A percentile compares a stretch with the other conserved stretches of the same genome.
Conservation (phyloP, 2,797 vertebrate species). For the Poeciliopsis paucimaculata region DNA sequence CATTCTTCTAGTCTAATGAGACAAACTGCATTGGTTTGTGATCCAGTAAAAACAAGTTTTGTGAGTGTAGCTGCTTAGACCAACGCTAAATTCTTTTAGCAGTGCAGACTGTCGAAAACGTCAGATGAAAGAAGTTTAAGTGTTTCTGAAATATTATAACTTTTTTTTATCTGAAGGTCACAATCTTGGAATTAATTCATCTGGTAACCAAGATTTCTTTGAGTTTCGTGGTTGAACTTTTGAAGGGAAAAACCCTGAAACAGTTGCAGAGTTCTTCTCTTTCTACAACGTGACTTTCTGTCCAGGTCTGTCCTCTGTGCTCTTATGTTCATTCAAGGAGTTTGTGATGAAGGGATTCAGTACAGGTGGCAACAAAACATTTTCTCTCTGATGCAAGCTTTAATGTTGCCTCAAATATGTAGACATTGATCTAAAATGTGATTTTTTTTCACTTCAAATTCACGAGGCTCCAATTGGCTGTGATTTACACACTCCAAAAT, state of each 20-base stretch:
- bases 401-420: background rate
- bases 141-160: background rate
- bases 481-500: background rate
- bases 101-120: background rate
- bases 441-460: background rate
- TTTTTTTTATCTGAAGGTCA: background rate
- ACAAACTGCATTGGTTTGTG: background rate
- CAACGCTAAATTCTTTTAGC: background rate
- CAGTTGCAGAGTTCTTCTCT: background rate
- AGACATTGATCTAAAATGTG: background rate
- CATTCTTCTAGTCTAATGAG: background rate
- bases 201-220: background rate
- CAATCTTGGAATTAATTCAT: background rate
- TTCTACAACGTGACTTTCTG: background rate
- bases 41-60: background rate
- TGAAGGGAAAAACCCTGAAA: background rate
- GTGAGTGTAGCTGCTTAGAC: background rate
- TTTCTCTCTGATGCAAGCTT: background rate
- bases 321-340: background rate
- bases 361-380: background rate
- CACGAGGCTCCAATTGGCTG: background rate
- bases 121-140: too few species aligned
- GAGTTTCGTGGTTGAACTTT: background rate
- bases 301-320: background rate
- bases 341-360: background rate